Conservation (phyloP, 2,113 vertebrate species). For the Gopherus evgoodei region DNA sequence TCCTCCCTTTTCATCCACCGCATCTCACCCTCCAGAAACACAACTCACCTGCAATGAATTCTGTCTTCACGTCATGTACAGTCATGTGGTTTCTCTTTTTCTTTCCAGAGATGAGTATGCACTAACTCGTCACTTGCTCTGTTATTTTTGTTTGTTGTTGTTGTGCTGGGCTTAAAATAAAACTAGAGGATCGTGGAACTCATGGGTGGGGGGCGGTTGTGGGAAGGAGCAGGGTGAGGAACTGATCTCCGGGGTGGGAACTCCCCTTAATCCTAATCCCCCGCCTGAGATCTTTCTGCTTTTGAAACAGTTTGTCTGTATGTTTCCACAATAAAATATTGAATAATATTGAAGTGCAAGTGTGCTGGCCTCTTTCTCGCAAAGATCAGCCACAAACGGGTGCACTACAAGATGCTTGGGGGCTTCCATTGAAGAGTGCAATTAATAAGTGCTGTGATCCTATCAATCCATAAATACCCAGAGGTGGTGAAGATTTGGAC, state of each 20-base stretch:
- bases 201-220: too few relatives aligned
- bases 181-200: background rate
- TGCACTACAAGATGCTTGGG: background rate
- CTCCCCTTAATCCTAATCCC: background rate
- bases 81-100: background rate
- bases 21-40: background rate
- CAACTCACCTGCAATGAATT: background rate
- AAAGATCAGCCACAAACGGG: background rate
- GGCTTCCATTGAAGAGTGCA: background rate
- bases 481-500: background rate
- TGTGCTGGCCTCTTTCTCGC: background rate
- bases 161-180: background rate
- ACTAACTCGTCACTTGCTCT: background rate
- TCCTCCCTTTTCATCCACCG: background rate
- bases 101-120: background rate
- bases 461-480: background rate
- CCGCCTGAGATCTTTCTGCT: background rate
- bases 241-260: background rate
- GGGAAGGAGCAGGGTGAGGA: background rate
- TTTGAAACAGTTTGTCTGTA: background rate
- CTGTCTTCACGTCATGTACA: background rate
- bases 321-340: conserved; percentile 30
- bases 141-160: background rate
- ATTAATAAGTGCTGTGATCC: too few relatives aligned
- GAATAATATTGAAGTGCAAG: background rate